Evolutionary conservation across 1,140 invertebrate genomes (phyloP), one percentile per base, ranked within the genome.

Genomic region (Zaprionus nigranus): DNA sequence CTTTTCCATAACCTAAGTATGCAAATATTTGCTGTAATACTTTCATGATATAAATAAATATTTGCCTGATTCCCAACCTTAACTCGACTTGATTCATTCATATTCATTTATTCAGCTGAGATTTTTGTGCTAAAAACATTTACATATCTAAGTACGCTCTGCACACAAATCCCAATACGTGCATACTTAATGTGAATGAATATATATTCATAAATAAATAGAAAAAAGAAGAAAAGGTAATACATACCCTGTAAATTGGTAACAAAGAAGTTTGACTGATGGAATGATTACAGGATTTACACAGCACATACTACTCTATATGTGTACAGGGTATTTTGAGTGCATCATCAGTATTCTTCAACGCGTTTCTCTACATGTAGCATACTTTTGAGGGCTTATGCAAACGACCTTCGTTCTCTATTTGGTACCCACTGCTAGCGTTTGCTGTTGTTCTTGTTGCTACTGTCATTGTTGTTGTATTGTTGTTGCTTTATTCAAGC

Each of bases 311-410:
- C 38, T 40, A 6, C 5, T 17, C 15, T 17, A 2, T 9, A 9
- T 17, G 11, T 51, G 30, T 51, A 51, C 26, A 56, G 24, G 26
- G 20, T 57, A 20, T 15, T 3, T 34, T 26, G 20, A 34, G 7
- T 36, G 22, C 40, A 36, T 26, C 40, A 5, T 6, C 15, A 40
- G 13, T 40, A 15, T n/a, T 46, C 11, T 36, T 49, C 38, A 49
- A 24, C 28, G 66, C 46, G 53, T 71, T 43, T 62, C 26, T 24
- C 43, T 82, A 71, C 53, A 20, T 88, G 63, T 83, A 86, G 80
- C 83, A 88, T 85, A 85, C 79, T 82, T 85, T 78, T 78, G 75
- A 67, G 79, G 43, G 79, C 82, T 64, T 66, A 75, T 86, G 64
- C 30, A 75, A 75, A 73, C 81, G 85, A 87, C 81, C 84, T 87